Base-by-base conservation (phyloP, 2,113 vertebrate genomes). In the Bothrops jararaca region DNA sequence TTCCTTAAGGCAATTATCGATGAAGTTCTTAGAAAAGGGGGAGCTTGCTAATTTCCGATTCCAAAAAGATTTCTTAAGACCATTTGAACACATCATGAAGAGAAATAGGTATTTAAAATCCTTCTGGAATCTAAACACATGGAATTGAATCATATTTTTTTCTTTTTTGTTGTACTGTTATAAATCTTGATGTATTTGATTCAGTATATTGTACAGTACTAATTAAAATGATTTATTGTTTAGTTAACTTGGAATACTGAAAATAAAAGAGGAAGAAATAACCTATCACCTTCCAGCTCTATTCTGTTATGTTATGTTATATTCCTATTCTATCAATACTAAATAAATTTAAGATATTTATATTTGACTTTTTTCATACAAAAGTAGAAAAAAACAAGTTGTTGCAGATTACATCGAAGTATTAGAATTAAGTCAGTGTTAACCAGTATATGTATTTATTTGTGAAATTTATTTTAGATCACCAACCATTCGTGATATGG, bases 31-130 rank as follows among this genome's bases (percentile, higher is more conserved):
- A 96, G 99, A 99, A 96, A 99, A 99, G 95, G 99, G 99, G 52
- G 99, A 99, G 94, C 97, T 99, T 97, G 99, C 99, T 91, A 99
- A 99, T 96, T 99, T 99, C 97, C 98, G 99, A 95, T 99, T 99
- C 97, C 99, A 99, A 96, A 99, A 99, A 96, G 99, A 99, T 96
- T 99, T 99, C 94, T 97, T 99, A 93, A 98, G 99, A 95, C 99
- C 99, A 0, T 99, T 99, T 94, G 99, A 99, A 95, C 99, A 99
- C 96, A 99, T 99, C 97, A 99, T 99, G 99, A 99, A 99, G 96
- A 99, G 99, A 95, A 99, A 99, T 97, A 98, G 99, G 99, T 99
- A 97, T 69, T 87, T 58, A n/a, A 22, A 91, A 87, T 87, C 26
- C 60, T 60, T 91, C 80, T 86, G 26, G 26, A 87, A 29, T 53